A percentile compares a stretch with the other conserved stretches of the same genome.
phyloP scores from a whole-genome alignment of 2,888 invertebrate genomes.

The Dyspetes luteomarginatus region DNA sequence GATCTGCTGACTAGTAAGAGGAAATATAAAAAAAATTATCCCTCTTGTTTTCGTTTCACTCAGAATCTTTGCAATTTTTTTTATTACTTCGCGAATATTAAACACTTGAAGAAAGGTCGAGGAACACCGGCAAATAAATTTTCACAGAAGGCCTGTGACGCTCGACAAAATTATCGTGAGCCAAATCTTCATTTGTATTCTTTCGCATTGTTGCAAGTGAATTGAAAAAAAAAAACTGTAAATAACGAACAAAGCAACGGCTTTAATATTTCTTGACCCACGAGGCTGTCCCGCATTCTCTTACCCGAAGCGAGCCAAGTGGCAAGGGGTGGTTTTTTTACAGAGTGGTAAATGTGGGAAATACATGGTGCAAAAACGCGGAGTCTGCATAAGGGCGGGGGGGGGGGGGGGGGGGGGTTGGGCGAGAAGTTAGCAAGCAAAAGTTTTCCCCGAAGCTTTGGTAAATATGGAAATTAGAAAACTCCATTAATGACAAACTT shows the following conservation, averaged over 20 bases:
- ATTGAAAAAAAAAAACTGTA: slow-evolving; percentile 5
- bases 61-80: neutral
- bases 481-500: slow-evolving; percentile 69
- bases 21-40: too few species aligned
- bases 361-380: neutral
- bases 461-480: slow-evolving; percentile 77
- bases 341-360: slow-evolving; percentile 54
- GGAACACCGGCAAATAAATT: too few species aligned
- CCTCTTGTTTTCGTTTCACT: too few species aligned
- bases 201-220: neutral
- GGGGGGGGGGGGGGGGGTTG: neutral
- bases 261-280: slow-evolving; percentile 30
- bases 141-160: too few species aligned
- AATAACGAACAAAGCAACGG: slow-evolving; percentile 27
- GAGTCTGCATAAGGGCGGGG: neutral
- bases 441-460: slow-evolving; percentile 63
- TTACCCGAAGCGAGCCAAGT: neutral
- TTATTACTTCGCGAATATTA: slow-evolving; percentile 10
- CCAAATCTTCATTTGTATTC: too few species aligned
- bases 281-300: slow-evolving; percentile 7
- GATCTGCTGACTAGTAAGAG: too few species aligned
- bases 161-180: neutral
- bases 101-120: too few species aligned
- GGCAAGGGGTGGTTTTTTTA: slow-evolving; percentile 5
- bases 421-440: slow-evolving; percentile 49